These are phyloP conservation scores for Catamblyrhynchus diadema DNA, from an alignment of 2,797 vertebrate genomes.

Conservation along the genomic window DNA sequence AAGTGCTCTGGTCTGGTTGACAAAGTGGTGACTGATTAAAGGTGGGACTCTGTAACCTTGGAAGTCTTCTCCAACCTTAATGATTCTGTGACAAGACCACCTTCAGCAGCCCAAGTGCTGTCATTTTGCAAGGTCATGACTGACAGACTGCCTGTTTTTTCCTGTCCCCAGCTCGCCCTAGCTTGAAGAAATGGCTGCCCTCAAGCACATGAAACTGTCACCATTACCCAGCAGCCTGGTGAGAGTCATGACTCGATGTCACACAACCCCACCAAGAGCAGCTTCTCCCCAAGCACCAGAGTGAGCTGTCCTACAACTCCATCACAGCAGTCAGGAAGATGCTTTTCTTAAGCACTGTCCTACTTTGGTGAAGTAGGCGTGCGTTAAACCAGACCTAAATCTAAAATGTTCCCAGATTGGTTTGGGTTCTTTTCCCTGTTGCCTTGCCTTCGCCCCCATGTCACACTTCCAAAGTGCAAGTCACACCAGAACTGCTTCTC, in stretches of 20 bases:
- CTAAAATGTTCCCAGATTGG: neutral
- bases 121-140: neutral
- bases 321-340: accelerated
- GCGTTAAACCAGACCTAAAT: conserved; percentile 33
- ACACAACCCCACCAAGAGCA: neutral
- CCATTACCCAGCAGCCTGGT: neutral
- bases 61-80: neutral
- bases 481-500: neutral
- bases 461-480: neutral
- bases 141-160: neutral
- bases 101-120: neutral
- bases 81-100: neutral
- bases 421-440: neutral
- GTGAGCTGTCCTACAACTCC: neutral
- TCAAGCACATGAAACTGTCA: neutral
- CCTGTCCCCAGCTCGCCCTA: neutral
- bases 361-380: neutral
- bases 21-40: neutral
- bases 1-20: neutral
- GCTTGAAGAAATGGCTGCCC: neutral
- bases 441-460: neutral
- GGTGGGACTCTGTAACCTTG: neutral
- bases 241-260: neutral
- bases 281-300: neutral
- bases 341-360: conserved; percentile 25